phyloP scores from a whole-genome alignment of 2,797 vertebrate species.

The Gouania willdenowi region DNA sequence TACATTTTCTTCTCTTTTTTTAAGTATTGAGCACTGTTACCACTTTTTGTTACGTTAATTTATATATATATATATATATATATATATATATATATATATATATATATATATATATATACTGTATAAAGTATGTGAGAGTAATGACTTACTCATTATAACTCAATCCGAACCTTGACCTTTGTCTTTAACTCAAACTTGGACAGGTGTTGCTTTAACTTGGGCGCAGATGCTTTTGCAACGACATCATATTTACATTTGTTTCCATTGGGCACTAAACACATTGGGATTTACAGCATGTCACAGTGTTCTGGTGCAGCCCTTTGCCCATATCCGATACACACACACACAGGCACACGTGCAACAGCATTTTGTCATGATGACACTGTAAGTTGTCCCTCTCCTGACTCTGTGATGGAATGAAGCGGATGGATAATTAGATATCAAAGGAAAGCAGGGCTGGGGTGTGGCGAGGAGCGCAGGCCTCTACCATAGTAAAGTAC shows the following conservation, averaged over 20 bases:
- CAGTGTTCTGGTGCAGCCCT: constrained; percentile 42
- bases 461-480: constrained; percentile 79
- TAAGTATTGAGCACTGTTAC: no score
- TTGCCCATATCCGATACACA: constrained; percentile 39
- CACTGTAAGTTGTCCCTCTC: constrained; percentile 59
- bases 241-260: constrained; percentile 67
- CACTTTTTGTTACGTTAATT: no score
- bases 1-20: no score
- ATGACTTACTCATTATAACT: no score
- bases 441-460: constrained; percentile 79
- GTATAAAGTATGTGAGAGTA: no score
- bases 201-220: constrained; percentile 5
- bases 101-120: no score
- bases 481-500: constrained; percentile 90
- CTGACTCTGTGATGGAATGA: constrained; percentile 71
- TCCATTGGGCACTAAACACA: constrained; percentile 54
- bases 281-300: constrained; percentile 53
- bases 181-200: constrained; percentile 25
- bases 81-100: no score
- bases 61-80: no score
- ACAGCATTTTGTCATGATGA: constrained; percentile 59
- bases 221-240: constrained; percentile 21
- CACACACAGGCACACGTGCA: constrained; percentile 8
- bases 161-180: constrained; percentile 25
- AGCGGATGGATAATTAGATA: constrained; percentile 81